These are phyloP conservation scores for Chaunax sp. DNA, from an alignment of 2,797 vertebrate genomes.

Conservation along the genomic window DNA sequence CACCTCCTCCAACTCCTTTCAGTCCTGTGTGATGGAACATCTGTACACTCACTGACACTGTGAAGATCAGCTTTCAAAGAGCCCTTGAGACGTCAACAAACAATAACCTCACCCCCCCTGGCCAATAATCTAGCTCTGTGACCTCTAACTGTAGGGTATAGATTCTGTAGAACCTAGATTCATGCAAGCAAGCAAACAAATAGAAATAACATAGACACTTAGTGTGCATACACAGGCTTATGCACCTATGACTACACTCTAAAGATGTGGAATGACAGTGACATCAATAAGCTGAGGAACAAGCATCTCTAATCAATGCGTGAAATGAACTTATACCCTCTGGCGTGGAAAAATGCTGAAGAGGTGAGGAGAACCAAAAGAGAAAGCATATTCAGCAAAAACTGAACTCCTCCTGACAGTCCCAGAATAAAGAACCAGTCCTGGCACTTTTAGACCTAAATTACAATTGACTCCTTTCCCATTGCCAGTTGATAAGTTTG, in stretches of 20 bases:
- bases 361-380: constrained; percentile 21
- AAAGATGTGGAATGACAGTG: constrained; percentile 43
- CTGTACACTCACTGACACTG: constrained; percentile 58
- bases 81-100: constrained; percentile 59
- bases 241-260: constrained; percentile 33
- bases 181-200: constrained; percentile 31
- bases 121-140: constrained; percentile 55
- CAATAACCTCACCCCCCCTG: constrained; percentile 62
- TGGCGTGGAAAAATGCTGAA: constrained; percentile 30
- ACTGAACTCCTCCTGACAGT: constrained; percentile 17
- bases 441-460: no score
- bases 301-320: constrained; percentile 63
- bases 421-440: constrained; percentile 15
- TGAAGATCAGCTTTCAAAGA: constrained; percentile 76
- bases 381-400: constrained; percentile 45
- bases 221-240: constrained; percentile 13
- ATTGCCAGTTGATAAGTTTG: no score
- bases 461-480: no score
- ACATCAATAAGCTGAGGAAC: constrained; percentile 72
- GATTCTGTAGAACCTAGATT: constrained; percentile 41
- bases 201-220: constrained; percentile 15
- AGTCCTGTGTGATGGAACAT: constrained; percentile 54
- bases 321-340: constrained; percentile 34
- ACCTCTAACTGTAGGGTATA: constrained; percentile 54
- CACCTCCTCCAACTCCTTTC: constrained; percentile 49